Conservation (phyloP, 92 coral and sea anemone genomes). For the Porites cylindrica region DNA sequence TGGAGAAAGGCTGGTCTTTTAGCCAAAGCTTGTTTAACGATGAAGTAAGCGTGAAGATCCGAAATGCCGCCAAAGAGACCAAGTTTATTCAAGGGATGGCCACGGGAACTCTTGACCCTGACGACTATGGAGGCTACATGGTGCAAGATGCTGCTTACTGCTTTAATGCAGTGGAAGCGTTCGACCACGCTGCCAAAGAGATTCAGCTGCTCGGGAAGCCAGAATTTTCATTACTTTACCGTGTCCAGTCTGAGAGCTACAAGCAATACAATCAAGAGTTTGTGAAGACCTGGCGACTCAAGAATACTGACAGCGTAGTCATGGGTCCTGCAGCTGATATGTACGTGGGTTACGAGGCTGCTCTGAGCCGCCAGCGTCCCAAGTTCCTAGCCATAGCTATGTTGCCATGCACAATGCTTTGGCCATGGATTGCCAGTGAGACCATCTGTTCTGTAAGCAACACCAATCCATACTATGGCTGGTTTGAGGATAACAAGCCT, state of each 20-base stretch:
- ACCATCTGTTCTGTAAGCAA: constrained; percentile 30
- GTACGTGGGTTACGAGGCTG: constrained; percentile 58
- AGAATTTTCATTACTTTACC: constrained; percentile 37
- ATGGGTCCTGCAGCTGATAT: constrained; percentile 71
- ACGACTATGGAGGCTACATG: constrained; percentile 70
- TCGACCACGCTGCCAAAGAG: constrained; percentile 16
- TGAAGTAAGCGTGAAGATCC: constrained; percentile 37
- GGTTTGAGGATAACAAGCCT: constrained; percentile 63
- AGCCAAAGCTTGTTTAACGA: constrained; percentile 39
- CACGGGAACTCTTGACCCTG: constrained; percentile 53
- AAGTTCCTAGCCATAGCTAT: constrained; percentile 55
- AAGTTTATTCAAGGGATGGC: constrained; percentile 59
- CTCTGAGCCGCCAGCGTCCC: constrained; percentile 47
- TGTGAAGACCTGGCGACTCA: constrained; percentile 50
- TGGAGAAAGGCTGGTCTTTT: constrained; percentile 18
- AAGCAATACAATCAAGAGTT: constrained; percentile 58
- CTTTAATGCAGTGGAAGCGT: constrained; percentile 55
- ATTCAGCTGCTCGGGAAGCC: constrained; percentile 25
- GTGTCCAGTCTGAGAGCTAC: constrained; percentile 42
- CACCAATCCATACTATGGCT: constrained; percentile 52
- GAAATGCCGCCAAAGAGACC: constrained; percentile 46
- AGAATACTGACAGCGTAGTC: constrained; percentile 58
- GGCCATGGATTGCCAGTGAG: constrained; percentile 69
- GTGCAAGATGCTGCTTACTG: constrained; percentile 73
- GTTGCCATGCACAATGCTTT: constrained; percentile 61